Evolutionary conservation across 2,113 vertebrate species (phyloP).

Genomic region (Gyps fulvus): DNA sequence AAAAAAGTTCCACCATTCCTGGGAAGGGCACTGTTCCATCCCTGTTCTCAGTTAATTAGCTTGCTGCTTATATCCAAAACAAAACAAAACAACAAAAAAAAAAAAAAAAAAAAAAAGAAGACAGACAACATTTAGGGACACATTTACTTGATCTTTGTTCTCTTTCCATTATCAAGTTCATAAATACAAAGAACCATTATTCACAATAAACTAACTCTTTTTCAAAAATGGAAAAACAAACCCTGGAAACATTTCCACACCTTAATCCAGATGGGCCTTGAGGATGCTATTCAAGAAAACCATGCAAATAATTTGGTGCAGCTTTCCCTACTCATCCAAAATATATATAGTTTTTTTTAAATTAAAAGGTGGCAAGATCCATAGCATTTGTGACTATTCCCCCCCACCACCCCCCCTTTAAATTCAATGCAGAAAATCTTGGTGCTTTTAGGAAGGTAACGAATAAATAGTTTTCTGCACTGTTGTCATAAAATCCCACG

Average conservation of each 20-base stretch:
- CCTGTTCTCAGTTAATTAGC: slow-evolving; percentile 15
- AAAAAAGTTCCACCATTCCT: slow-evolving; percentile 18
- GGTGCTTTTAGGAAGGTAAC: slow-evolving; percentile 45
- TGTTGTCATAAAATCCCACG: slow-evolving; percentile 45
- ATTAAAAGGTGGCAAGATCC: slow-evolving; percentile 66
- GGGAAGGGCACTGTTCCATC: slow-evolving; percentile 3
- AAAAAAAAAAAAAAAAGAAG: neutral
- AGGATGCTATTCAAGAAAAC: slow-evolving; percentile 68
- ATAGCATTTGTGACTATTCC: slow-evolving; percentile 51
- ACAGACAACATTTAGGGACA: slow-evolving; percentile 65
- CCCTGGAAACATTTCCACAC: slow-evolving; percentile 64
- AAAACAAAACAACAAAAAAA: neutral
- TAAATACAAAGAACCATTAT: slow-evolving; percentile 82
- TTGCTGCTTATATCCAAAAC: slow-evolving; percentile 34
- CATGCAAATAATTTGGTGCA: slow-evolving; percentile 75
- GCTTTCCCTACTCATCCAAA: slow-evolving; percentile 68
- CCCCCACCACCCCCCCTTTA: neutral
- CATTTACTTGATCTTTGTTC: slow-evolving; percentile 68
- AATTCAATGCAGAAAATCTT: slow-evolving; percentile 54
- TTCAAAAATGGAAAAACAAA: slow-evolving; percentile 69
- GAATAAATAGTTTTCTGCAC: slow-evolving; percentile 54
- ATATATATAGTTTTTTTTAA: slow-evolving; percentile 43
- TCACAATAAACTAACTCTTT: slow-evolving; percentile 77
- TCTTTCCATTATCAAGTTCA: slow-evolving; percentile 74
- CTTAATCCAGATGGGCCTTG: slow-evolving; percentile 59